Conservation (phyloP, 2,888 invertebrate genomes). For the Andrena minutula region DNA sequence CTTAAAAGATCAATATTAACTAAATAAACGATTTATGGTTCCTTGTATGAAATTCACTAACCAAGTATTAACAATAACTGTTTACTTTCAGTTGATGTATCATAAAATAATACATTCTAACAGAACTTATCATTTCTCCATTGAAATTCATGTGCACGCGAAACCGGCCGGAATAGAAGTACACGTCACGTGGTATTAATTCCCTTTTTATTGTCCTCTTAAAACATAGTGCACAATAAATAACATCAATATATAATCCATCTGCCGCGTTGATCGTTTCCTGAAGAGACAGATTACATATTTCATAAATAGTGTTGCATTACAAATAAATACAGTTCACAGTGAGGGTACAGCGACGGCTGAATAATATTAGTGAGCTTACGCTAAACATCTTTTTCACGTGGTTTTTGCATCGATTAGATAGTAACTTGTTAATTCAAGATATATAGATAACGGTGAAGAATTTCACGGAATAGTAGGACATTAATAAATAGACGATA, state of each 20-base stretch:
- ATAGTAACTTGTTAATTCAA: conserved; percentile 26
- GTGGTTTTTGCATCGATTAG: conserved; percentile 18
- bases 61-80: too few relatives aligned
- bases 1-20: too few relatives aligned
- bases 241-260: conserved; percentile 71
- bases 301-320: conserved; percentile 60
- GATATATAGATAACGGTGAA: conserved; percentile 36
- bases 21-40: too few relatives aligned
- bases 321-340: conserved; percentile 66
- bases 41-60: too few relatives aligned
- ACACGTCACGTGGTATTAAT: conserved; percentile 55
- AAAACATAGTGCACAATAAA: conserved; percentile 77
- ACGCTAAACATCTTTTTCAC: conserved; percentile 34
- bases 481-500: conserved; percentile 48
- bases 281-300: conserved; percentile 67
- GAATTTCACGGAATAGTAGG: conserved; percentile 26
- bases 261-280: conserved; percentile 64
- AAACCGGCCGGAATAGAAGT: too few relatives aligned
- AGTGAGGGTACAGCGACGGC: conserved; percentile 54
- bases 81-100: too few relatives aligned
- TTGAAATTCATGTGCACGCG: too few relatives aligned
- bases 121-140: too few relatives aligned
- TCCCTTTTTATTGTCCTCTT: conserved; percentile 78
- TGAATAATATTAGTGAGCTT: conserved; percentile 54
- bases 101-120: too few relatives aligned